Conservation (phyloP, 2,113 vertebrate genomes). For the Gnathonemus longibarbis region DNA sequence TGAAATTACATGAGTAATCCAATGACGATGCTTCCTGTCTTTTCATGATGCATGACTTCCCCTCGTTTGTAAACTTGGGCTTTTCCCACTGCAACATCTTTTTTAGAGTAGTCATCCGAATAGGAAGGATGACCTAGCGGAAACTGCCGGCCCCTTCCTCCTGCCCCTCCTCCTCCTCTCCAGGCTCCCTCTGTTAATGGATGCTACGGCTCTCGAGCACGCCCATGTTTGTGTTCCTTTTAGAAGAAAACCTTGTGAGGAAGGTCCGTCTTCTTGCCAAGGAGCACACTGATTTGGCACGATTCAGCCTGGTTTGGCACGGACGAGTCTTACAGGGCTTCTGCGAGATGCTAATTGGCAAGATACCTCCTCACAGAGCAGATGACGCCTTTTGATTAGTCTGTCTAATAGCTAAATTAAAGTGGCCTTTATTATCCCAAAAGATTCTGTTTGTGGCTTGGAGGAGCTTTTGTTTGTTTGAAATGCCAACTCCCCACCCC, state of each 20-base stretch:
- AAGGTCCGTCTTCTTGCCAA: neutral
- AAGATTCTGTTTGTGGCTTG: neutral
- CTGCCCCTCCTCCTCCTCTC: neutral
- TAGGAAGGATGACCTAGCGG: neutral
- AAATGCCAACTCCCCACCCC: neutral
- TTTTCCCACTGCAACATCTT: neutral
- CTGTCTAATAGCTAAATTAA: neutral
- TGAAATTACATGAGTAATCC: neutral
- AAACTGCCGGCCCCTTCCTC: neutral
- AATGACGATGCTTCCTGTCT: neutral
- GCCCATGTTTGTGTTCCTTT: neutral
- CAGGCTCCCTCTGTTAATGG: neutral
- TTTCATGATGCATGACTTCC: neutral
- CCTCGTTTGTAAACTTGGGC: neutral
- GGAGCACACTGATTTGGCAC: neutral
- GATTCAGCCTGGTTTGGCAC: neutral
- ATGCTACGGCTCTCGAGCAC: neutral
- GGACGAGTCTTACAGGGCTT: neutral
- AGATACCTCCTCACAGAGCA: neutral
- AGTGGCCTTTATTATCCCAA: neutral
- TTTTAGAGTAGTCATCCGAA: neutral
- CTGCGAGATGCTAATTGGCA: neutral
- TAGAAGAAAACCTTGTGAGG: neutral
- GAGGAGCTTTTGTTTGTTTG: slow-evolving; percentile 4
- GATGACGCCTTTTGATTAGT: neutral